A percentile compares a stretch with the other conserved stretches of the same genome.
phyloP scores from a whole-genome alignment of 2,888 invertebrate species.

The Drymonia ruficornis region DNA sequence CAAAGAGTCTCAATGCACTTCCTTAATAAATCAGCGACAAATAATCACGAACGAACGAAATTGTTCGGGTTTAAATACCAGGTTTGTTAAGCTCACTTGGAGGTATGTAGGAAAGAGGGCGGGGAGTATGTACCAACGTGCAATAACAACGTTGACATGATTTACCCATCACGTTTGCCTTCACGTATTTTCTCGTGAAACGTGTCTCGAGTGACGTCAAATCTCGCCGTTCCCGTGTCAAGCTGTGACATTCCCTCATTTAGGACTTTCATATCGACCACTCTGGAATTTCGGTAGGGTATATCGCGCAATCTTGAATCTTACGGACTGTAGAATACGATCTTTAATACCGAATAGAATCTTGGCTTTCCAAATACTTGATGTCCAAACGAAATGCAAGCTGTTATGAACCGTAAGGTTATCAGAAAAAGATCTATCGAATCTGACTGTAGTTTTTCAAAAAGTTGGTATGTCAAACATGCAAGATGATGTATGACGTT shows the following conservation, averaged over 20 bases:
- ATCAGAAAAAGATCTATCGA: background rate
- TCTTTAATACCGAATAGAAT: background rate
- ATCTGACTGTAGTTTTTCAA: background rate
- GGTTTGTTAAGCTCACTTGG: no score
- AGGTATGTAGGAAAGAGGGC: no score
- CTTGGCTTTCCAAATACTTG: background rate
- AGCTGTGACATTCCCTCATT: conserved; percentile 23
- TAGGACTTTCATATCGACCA: background rate
- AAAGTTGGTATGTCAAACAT: conserved; percentile 22
- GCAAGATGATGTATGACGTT: conserved; percentile 18
- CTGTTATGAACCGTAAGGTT: conserved; percentile 3
- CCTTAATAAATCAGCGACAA: no score
- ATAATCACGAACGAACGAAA: no score
- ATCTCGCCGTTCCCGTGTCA: conserved; percentile 22
- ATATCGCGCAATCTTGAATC: background rate
- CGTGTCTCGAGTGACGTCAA: conserved; percentile 10
- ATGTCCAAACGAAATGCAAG: background rate
- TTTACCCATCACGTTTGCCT: background rate
- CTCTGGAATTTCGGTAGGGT: background rate
- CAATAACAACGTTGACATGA: background rate
- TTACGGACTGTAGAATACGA: background rate
- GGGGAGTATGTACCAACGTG: no score
- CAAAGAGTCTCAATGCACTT: no score
- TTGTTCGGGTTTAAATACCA: no score
- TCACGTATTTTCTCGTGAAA: background rate